These are phyloP conservation scores for Enhydra lutris DNA, from an alignment of 2,113 vertebrate species.

Conservation along the genomic window DNA sequence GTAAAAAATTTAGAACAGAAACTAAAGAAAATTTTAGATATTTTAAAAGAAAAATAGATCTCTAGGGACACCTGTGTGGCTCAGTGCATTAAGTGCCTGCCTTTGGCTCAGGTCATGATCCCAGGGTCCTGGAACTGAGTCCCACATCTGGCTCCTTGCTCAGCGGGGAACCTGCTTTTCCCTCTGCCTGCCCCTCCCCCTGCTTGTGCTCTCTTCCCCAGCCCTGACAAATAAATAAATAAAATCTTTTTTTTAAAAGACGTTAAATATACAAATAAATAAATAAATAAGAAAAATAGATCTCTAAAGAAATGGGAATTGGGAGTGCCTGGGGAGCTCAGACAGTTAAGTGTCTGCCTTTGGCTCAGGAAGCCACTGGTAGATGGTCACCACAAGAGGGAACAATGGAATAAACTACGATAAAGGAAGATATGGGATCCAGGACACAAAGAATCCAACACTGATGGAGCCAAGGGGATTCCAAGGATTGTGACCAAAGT, in stretches of 20 bases:
- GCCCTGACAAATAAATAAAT: too few species aligned
- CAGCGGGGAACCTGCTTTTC: not conserved
- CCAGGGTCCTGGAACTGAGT: not conserved
- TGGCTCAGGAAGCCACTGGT: not conserved
- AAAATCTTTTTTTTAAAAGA: too few species aligned
- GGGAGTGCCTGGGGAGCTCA: too few species aligned
- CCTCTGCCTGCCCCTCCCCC: not conserved
- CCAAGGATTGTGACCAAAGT: not conserved
- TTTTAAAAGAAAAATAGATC: not conserved
- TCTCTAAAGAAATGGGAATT: too few species aligned
- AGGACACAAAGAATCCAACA: not conserved
- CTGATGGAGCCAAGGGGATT: not conserved
- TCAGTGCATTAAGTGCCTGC: not conserved
- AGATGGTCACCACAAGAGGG: constrained; percentile 10
- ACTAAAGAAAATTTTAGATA: not conserved
- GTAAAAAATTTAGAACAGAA: not conserved
- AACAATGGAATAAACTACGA: not conserved
- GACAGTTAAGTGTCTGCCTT: too few species aligned
- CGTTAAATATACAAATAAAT: too few species aligned
- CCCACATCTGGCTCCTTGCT: not conserved
- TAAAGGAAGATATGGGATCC: not conserved
- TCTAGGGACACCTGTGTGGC: not conserved
- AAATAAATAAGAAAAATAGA: too few species aligned
- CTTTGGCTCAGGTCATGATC: not conserved
- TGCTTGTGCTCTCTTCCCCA: too few species aligned